Percentiles rank a stretch among this genome's conserved stretches.
These are phyloP conservation scores for Strigamia maritima DNA, from an alignment of 2,888 invertebrate genomes.

Conservation along the genomic window DNA sequence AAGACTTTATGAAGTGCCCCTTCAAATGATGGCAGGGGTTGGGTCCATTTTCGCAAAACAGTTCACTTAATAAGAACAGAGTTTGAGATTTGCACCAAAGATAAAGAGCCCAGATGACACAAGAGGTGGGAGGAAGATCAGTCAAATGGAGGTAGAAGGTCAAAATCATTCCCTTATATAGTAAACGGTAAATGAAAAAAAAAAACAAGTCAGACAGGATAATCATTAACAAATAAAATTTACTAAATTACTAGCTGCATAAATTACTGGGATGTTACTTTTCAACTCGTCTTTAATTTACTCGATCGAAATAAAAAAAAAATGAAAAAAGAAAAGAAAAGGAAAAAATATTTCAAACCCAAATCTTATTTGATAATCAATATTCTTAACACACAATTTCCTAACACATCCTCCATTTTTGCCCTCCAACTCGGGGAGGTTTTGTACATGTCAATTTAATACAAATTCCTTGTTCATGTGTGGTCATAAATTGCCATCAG, in stretches of 20 bases:
- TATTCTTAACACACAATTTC: not conserved
- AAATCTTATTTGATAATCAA: conserved; percentile 5
- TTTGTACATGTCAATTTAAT: conserved; percentile 29
- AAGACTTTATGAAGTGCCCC: conserved; percentile 34
- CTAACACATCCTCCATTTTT: conserved; percentile 2
- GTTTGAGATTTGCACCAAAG: conserved; percentile 20
- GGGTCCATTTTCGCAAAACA: conserved; percentile 20
- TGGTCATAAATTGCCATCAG: conserved; percentile 29
- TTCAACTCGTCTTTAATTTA: conserved; percentile 16
- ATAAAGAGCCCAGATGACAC: conserved; percentile 14
- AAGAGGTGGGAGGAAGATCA: conserved; percentile 33
- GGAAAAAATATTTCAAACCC: not conserved
- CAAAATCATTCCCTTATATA: conserved; percentile 27
- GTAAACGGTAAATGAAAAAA: not conserved
- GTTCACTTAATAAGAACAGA: conserved; percentile 28
- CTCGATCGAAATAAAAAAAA: not conserved
- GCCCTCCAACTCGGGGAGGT: conserved; percentile 23
- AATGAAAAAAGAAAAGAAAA: not conserved
- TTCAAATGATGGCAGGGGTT: conserved; percentile 34
- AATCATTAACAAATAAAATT: conserved; percentile 22
- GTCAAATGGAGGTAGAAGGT: conserved; percentile 34
- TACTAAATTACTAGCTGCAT: conserved; percentile 26
- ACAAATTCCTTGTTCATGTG: conserved; percentile 29
- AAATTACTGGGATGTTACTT: conserved; percentile 25
- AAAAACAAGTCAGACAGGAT: conserved; percentile 34